Evolutionary conservation across 92 coral and sea anemone species (phyloP), one percentile per base, ranked within the genome.

Genomic region (Heteractis magnifica): DNA sequence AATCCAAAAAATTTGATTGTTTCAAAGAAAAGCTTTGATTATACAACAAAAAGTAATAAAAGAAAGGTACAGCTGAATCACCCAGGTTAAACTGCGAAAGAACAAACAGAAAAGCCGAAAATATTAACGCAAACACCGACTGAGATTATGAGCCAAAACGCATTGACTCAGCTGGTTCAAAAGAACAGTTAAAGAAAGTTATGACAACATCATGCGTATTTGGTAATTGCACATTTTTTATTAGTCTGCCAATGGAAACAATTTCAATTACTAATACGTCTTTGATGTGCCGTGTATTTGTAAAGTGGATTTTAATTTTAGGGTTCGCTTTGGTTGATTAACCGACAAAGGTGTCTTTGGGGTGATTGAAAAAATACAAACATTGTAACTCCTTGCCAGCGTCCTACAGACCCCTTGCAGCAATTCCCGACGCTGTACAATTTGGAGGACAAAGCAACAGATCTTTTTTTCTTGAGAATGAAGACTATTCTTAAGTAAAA

Each of bases 231-330:
- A 10, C 48, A 20, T 18, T 68, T 51, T 81, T 68, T 16, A 68
- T 81, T 68, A 71, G 58, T 68, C 77, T 41, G 72, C 65, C 73
- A 18, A 70, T 51, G 56, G 73, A 81, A 74, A 81, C 77, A 68
- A 70, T 8, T 52, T 21, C 55, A 65, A 81, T 81, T 59, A 52
- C 65, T 68, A 81, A 81, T 44, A 52, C 11, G 77, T 52, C 51
- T 81, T 70, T 81, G 84, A 81, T 81, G 64, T 81, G 77, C 53
- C 56, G 62, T 81, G 84, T 70, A 50, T 81, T 68, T 81, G 56
- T 14, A 49, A 12, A 74, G 53, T 15, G 51, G 77, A 20, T 68
- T 68, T 68, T 68, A 21, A 68, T 68, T 68, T 68, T 8, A 26
- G 26, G 11, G 44, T 26, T n/a, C 73, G 73, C 48, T 68, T 68